phyloP scores from a whole-genome alignment of 2,113 vertebrate genomes.

The Lepus timidus region DNA sequence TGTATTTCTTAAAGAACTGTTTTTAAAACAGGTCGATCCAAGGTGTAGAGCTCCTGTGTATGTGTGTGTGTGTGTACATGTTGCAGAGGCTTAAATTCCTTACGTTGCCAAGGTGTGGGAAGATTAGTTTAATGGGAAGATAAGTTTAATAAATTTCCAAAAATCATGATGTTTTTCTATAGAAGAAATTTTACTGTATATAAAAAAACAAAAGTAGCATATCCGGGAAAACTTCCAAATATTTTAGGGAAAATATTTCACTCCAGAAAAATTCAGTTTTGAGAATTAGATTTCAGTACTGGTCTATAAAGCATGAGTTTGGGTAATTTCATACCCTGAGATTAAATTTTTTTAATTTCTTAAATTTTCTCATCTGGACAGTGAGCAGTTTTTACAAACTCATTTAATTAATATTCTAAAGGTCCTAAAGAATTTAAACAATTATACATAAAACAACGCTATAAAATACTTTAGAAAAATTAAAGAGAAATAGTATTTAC shows the following conservation, averaged over 20 bases:
- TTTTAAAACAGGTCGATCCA: constrained; percentile 63
- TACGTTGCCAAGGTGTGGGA: neutral
- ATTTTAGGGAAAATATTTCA: constrained; percentile 53
- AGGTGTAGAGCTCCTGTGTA: constrained; percentile 31
- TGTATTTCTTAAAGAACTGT: constrained; percentile 39
- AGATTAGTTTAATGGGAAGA: neutral
- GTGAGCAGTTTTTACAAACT: neutral
- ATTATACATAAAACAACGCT: neutral
- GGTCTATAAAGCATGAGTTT: neutral
- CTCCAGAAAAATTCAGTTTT: neutral
- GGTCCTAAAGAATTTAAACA: neutral
- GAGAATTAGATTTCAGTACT: neutral
- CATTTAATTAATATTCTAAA: neutral
- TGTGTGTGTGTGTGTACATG: neutral
- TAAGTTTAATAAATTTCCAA: neutral
- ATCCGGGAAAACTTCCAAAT: constrained; percentile 46
- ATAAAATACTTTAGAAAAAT: neutral
- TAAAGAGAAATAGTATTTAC: neutral
- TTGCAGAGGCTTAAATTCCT: neutral
- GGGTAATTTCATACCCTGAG: neutral
- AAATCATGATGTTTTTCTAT: neutral
- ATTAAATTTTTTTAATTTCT: neutral
- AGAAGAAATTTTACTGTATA: constrained; percentile 45
- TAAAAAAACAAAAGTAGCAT: neutral
- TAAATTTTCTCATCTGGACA: neutral